Evolutionary conservation across 2,888 invertebrate genomes (phyloP).

Genomic region (Vandiemenella viatica): DNA sequence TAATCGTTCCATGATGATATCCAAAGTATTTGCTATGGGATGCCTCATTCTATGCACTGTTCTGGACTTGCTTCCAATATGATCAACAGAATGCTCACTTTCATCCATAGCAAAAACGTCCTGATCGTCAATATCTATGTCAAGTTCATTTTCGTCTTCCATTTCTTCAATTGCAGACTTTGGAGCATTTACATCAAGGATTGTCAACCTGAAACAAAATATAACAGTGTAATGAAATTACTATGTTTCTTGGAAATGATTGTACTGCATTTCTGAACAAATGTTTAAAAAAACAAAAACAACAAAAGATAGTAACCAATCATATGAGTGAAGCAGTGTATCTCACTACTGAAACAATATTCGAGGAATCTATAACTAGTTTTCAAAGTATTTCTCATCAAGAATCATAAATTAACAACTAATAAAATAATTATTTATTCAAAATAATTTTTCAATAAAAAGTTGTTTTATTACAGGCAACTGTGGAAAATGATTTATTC

Average conservation of each 20-base stretch:
- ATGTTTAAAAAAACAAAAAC: not conserved
- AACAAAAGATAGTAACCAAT: constrained; percentile 7
- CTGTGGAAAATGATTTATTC: no score
- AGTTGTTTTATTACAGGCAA: no score
- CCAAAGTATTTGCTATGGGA: constrained; percentile 49
- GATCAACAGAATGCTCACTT: constrained; percentile 23
- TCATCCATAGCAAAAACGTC: constrained; percentile 25
- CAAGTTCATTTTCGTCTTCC: constrained; percentile 33
- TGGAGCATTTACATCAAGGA: constrained; percentile 58
- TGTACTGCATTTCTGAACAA: constrained; percentile 1
- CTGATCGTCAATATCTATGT: constrained; percentile 37
- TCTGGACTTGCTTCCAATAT: not conserved
- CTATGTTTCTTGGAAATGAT: no score
- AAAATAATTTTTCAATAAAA: no score
- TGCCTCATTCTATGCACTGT: constrained; percentile 29
- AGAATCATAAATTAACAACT: no score
- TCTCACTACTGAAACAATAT: no score
- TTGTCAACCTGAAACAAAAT: constrained; percentile 41
- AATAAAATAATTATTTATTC: no score
- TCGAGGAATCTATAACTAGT: no score
- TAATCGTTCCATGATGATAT: constrained; percentile 60
- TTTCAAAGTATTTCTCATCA: no score
- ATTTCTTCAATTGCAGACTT: constrained; percentile 36
- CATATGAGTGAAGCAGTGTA: no score
- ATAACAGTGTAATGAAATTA: constrained; percentile 6